Conservation (phyloP, 2,113 vertebrate species). For the Gopherus evgoodei region DNA sequence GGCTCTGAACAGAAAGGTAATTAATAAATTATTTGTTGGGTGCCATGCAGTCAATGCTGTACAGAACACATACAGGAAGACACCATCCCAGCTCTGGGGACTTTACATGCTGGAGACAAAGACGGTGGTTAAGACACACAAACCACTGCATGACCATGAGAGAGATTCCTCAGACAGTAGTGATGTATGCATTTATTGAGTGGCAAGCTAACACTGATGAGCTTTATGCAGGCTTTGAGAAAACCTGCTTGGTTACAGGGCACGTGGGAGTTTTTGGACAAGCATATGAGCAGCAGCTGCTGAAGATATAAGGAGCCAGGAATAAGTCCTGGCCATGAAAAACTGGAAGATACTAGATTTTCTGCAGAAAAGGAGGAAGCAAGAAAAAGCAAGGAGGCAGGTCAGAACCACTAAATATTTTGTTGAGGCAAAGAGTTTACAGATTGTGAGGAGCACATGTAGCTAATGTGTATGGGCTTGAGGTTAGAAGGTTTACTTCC, state of each 20-base stretch:
- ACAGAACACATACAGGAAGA: neutral
- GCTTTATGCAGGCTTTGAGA: neutral
- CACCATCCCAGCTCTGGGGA: conserved; percentile 20
- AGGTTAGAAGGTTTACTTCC: neutral
- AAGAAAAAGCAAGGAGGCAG: neutral
- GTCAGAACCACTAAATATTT: neutral
- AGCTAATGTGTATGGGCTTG: neutral
- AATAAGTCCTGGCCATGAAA: neutral
- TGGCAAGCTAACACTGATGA: neutral
- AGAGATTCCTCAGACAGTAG: neutral
- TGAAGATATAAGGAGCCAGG: neutral
- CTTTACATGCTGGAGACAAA: conserved; percentile 17
- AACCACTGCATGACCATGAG: neutral
- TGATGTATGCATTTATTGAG: neutral
- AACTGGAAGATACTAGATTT: neutral
- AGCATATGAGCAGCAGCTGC: neutral
- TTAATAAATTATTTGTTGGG: conserved; percentile 33
- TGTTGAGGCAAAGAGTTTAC: conserved; percentile 26
- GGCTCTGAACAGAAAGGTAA: conserved; percentile 95
- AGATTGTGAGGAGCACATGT: neutral
- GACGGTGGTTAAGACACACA: neutral
- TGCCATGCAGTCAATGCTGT: neutral
- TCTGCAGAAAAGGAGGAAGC: conserved; percentile 9
- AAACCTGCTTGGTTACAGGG: conserved; percentile 14
- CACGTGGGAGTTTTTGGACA: neutral